Base-by-base conservation (phyloP, 2,797 vertebrate genomes). In the Pterois miles region DNA sequence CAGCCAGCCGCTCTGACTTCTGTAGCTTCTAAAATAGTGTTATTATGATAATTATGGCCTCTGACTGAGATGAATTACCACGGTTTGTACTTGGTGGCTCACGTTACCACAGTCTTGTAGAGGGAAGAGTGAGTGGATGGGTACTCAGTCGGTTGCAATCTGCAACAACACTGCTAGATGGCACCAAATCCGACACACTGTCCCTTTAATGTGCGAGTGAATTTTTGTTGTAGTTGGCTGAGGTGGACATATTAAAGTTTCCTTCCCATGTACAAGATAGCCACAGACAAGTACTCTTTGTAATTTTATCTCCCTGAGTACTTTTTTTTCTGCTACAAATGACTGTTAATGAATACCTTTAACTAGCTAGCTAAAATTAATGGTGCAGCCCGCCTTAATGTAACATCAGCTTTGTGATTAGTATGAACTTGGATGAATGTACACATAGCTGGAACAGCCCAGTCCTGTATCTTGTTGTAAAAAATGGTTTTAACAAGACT, bases 401-500 rank as follows among this genome's bases (percentile, higher is more conserved):
- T 59, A 33, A 25, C 62, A 56, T 20, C 5, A 53, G 29, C 1
- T 56, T 40, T n/a, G 25, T 25, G 46, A 52, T 14, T 38, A 50
- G 23, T 6, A 6, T 23, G 14, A 68, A 20, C 8, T 25, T 16
- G 25, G 20, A 43, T 29, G 23, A 31, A 29, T 65, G 56, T 66
- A 22, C 38, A 62, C 74, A 73, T 9, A n/a, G 46, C 25, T 60
- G 38, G 20, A 4, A 8, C n/a, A 8, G 6, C 48, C 38, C 57
- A 38, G 8, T 65, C 46, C 18, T 14, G 12, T 60, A 12, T 76
- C 48, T 20, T 58, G 18, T 38, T 52, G 29, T 58, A 65, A 20
- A 52, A 76, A 67, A 71, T 14, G 6, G 8, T 5, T n/a, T 65
- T 74, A 76, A 65, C 34, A 52, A 27, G 12, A 33, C 20, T 50